Percentiles rank a stretch among this genome's conserved stretches.
Evolutionary conservation across 64 coral and sea anemone genomes (phyloP).

Genomic region (Montipora foliosa): DNA sequence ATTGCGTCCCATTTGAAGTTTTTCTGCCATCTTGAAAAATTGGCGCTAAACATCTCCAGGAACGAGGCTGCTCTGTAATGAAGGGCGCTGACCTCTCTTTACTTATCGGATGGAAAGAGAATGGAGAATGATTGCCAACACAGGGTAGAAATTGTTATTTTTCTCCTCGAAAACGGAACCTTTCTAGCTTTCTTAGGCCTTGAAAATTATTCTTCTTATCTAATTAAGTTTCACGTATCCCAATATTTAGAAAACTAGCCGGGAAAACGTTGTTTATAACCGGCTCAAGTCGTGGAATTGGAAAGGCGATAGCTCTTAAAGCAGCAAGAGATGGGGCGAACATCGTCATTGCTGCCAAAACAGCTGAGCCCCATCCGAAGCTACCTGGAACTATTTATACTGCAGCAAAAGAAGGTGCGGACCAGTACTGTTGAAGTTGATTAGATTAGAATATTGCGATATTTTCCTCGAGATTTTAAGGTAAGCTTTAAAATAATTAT

Average conservation of each 20-base stretch:
- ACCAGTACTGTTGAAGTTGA: not conserved
- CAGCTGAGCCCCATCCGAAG: conserved; percentile 81
- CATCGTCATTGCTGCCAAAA: conserved; percentile 93
- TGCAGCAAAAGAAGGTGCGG: conserved; percentile 91
- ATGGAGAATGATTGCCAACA: not conserved
- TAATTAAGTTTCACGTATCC: not conserved
- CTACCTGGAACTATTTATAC: conserved; percentile 96
- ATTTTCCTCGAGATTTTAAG: too few species aligned
- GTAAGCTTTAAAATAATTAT: too few species aligned
- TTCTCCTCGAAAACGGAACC: not conserved
- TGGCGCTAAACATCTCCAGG: not conserved
- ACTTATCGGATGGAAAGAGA: too few species aligned
- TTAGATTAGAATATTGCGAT: too few species aligned
- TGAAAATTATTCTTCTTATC: not conserved
- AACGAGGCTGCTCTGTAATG: conserved; percentile 1
- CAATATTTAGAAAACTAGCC: conserved; percentile 68
- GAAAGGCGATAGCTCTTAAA: conserved; percentile 97
- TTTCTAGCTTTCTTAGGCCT: not conserved
- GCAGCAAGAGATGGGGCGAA: conserved; percentile 95
- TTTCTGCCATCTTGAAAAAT: conserved; percentile 34
- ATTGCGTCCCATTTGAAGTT: not conserved
- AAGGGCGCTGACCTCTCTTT: not conserved
- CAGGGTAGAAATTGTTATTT: not conserved
- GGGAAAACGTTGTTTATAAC: conserved; percentile 96
- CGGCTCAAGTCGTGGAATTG: conserved; percentile 91